A percentile compares a stretch with the other conserved stretches of the same genome.
These are phyloP conservation scores for Ophion slaviceki DNA, from an alignment of 2,888 invertebrate genomes.

Conservation along the genomic window DNA sequence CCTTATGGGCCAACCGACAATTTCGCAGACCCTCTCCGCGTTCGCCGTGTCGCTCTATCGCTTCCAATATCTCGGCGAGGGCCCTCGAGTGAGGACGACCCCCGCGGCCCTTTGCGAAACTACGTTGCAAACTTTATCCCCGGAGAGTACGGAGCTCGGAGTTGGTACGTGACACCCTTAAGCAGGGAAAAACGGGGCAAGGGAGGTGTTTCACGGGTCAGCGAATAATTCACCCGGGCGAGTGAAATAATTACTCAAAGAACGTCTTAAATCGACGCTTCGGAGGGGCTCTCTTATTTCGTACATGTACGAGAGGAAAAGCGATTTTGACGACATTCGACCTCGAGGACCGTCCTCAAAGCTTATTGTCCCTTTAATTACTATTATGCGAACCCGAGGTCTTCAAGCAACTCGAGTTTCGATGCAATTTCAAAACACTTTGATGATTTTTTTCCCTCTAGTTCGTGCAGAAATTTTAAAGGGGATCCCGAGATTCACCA, in stretches of 20 bases:
- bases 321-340: neutral
- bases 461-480: too few relatives aligned
- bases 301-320: neutral
- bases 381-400: too few relatives aligned
- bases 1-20: conserved; percentile 41
- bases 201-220: conserved; percentile 57
- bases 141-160: conserved; percentile 8
- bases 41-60: conserved; percentile 22
- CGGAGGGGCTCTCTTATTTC: conserved; percentile 19
- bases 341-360: too few relatives aligned
- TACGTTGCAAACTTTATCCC: conserved; percentile 45
- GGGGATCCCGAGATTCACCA: too few relatives aligned
- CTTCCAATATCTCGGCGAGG: conserved; percentile 44
- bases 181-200: conserved; percentile 44
- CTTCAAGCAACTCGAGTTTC: too few relatives aligned
- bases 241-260: conserved; percentile 63
- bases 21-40: neutral
- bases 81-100: conserved; percentile 34
- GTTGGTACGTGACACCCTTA: conserved; percentile 47
- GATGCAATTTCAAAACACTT: too few relatives aligned
- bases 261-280: conserved; percentile 54
- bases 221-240: conserved; percentile 50
- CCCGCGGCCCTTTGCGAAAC: conserved; percentile 54
- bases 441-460: too few relatives aligned
- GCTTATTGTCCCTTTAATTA: too few relatives aligned